Evolutionary conservation across 2,888 invertebrate genomes (phyloP).

Genomic region (Timandra comae): DNA sequence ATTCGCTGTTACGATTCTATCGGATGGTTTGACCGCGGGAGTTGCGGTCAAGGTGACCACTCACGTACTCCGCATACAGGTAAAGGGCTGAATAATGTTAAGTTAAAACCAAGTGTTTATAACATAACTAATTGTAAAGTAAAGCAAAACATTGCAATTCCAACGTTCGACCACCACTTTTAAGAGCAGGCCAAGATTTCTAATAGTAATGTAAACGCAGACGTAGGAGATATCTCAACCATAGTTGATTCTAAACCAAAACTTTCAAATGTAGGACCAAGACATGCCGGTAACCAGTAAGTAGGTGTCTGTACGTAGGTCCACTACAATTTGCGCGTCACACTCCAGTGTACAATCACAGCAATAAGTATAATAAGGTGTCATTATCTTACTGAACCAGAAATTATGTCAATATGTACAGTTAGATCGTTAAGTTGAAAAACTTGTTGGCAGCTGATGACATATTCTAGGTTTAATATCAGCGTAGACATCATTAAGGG

Average conservation of each 20-base stretch:
- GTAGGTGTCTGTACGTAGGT: neutral
- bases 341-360: constrained; percentile 16
- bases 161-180: too few relatives aligned
- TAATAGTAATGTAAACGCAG: too few relatives aligned
- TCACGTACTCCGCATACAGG: constrained; percentile 6
- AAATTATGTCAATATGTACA: constrained; percentile 29
- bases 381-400: constrained; percentile 15
- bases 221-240: too few relatives aligned
- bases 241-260: too few relatives aligned
- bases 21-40: constrained; percentile 27
- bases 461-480: constrained; percentile 22
- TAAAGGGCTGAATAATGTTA: too few relatives aligned
- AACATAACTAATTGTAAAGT: too few relatives aligned
- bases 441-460: constrained; percentile 21
- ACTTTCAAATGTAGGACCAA: neutral
- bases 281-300: too few relatives aligned
- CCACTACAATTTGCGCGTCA: constrained; percentile 14
- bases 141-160: too few relatives aligned
- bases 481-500: constrained; percentile 14
- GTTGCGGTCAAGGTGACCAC: constrained; percentile 45
- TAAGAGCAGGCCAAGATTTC: too few relatives aligned
- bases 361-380: constrained; percentile 8
- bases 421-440: constrained; percentile 27
- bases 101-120: too few relatives aligned
- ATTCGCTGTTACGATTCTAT: constrained; percentile 9